These are phyloP conservation scores for Alloplasta piceator DNA, from an alignment of 2,888 invertebrate genomes.

Conservation along the genomic window DNA sequence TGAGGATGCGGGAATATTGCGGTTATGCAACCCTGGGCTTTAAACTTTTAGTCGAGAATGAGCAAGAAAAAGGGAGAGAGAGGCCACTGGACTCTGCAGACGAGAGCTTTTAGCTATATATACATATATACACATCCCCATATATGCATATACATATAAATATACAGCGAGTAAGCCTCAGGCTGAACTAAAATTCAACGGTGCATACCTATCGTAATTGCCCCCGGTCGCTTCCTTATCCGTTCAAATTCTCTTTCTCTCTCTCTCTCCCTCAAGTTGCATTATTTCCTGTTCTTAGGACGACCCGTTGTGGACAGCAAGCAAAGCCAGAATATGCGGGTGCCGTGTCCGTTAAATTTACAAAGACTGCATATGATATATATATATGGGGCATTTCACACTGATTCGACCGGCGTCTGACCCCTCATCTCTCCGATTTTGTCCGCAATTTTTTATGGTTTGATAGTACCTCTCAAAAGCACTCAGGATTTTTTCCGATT, in stretches of 20 bases:
- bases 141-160: too few relatives aligned
- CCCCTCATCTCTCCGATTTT: too few relatives aligned
- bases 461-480: too few relatives aligned
- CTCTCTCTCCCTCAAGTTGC: constrained; percentile 21
- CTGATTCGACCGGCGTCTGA: too few relatives aligned
- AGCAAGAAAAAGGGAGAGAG: not conserved
- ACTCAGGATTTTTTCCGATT: too few relatives aligned
- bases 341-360: constrained; percentile 49
- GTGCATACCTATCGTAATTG: constrained; percentile 58
- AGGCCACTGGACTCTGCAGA: constrained; percentile 24
- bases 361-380: too few relatives aligned
- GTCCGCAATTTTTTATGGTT: too few relatives aligned
- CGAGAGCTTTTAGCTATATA: too few relatives aligned
- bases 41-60: constrained; percentile 32
- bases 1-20: constrained; percentile 29
- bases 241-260: constrained; percentile 22
- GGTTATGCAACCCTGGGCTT: constrained; percentile 36
- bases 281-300: constrained; percentile 37
- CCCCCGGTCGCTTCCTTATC: constrained; percentile 54
- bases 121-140: too few relatives aligned
- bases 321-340: constrained; percentile 48
- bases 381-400: too few relatives aligned
- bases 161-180: not conserved
- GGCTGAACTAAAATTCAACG: constrained; percentile 48
- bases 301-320: constrained; percentile 38